Evolutionary conservation across 2,888 invertebrate species (phyloP).

Genomic region (Nudaria mundana): DNA sequence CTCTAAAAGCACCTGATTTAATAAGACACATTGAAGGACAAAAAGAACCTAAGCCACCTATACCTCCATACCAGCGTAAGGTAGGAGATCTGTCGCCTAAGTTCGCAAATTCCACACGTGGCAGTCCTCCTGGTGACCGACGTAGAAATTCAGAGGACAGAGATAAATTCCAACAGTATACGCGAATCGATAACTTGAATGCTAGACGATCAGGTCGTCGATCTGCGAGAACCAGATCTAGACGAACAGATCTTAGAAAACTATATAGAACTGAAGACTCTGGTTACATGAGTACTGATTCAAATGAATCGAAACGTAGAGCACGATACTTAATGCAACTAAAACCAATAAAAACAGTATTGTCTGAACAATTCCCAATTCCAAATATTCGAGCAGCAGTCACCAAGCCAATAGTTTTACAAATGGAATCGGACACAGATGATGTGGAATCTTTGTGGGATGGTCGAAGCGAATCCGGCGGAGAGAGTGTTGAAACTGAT

Average conservation of each 20-base stretch:
- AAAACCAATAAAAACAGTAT: slow-evolving; percentile 48
- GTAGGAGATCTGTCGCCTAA: slow-evolving; percentile 51
- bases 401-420: slow-evolving; percentile 48
- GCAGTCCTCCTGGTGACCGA: slow-evolving; percentile 59
- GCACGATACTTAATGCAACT: slow-evolving; percentile 72
- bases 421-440: slow-evolving; percentile 83
- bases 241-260: slow-evolving; percentile 66
- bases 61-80: slow-evolving; percentile 64
- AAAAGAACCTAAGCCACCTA: slow-evolving; percentile 63
- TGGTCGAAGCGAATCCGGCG: slow-evolving; percentile 92
- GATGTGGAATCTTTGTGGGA: slow-evolving; percentile 90
- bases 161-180: slow-evolving; percentile 57
- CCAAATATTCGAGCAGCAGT: slow-evolving; percentile 36
- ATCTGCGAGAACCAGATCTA: slow-evolving; percentile 63
- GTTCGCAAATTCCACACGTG: slow-evolving; percentile 42
- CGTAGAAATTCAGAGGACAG: slow-evolving; percentile 61
- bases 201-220: slow-evolving; percentile 65
- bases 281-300: slow-evolving; percentile 93
- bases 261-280: slow-evolving; percentile 84
- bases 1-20: slow-evolving; percentile 57
- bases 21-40: slow-evolving; percentile 53
- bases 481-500: slow-evolving; percentile 92
- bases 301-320: slow-evolving; percentile 82
- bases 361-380: slow-evolving; percentile 45
- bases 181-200: slow-evolving; percentile 58